These are phyloP conservation scores for Hofmannophila pseudospretella DNA, from an alignment of 2,888 invertebrate species.

Conservation along the genomic window DNA sequence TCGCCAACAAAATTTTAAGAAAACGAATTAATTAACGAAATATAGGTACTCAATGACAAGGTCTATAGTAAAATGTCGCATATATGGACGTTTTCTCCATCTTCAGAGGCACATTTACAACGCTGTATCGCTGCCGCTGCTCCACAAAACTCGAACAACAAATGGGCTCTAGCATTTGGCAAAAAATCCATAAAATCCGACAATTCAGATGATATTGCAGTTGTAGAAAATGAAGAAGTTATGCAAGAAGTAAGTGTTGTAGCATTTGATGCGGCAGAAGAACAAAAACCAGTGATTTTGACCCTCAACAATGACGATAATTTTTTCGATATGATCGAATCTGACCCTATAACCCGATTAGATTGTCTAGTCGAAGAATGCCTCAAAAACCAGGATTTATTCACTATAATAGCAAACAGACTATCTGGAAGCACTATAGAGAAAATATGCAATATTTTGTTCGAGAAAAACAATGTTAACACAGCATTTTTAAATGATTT, in stretches of 20 bases:
- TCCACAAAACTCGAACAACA: constrained; percentile 27
- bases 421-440: constrained; percentile 30
- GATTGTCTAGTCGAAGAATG: constrained; percentile 32
- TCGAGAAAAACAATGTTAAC: constrained; percentile 20
- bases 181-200: constrained; percentile 13
- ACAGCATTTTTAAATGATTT: constrained; percentile 25
- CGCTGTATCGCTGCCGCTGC: constrained; percentile 27
- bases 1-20: too few relatives aligned
- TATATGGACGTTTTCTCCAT: constrained; percentile 39
- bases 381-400: constrained; percentile 22
- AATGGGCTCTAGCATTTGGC: constrained; percentile 37
- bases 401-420: constrained; percentile 29
- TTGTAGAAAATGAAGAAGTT: constrained; percentile 2
- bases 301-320: constrained; percentile 19
- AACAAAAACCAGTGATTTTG: constrained; percentile 10
- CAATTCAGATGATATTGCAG: constrained; percentile 8
- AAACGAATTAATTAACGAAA: too few relatives aligned
- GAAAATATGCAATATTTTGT: constrained; percentile 34
- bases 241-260: background rate
- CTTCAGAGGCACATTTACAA: constrained; percentile 25
- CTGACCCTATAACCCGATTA: constrained; percentile 27
- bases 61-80: constrained; percentile 32
- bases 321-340: constrained; percentile 29
- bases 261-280: constrained; percentile 8
- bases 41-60: too few relatives aligned